A percentile compares a stretch with the other conserved stretches of the same genome.
Conservation (phyloP, 37 sponge, comb jelly and placozoan species). For the Amphimedon queenslandica region DNA sequence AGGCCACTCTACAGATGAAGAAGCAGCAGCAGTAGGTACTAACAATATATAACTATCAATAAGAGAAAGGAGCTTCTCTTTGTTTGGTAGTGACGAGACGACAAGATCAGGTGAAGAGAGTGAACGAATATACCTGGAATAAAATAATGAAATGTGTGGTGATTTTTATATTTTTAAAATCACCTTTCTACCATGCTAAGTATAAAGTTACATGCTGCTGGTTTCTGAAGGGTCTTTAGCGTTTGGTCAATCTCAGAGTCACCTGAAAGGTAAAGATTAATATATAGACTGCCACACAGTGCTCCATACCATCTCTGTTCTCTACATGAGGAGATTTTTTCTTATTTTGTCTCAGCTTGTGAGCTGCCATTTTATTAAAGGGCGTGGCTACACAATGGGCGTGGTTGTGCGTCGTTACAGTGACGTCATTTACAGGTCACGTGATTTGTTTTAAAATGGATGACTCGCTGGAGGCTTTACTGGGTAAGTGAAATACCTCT, state of each 20-base stretch:
- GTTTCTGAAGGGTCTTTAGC: conserved; percentile 29
- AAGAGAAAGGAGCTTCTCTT: conserved; percentile 23
- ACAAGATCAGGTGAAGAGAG: not conserved
- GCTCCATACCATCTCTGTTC: too few species aligned
- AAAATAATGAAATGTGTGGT: not conserved
- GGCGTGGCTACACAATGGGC: too few species aligned
- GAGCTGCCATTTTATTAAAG: too few species aligned
- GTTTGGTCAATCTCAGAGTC: conserved; percentile 8
- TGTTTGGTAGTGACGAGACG: conserved; percentile 12
- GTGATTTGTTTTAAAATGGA: conserved; percentile 36
- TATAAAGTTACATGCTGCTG: conserved; percentile 40
- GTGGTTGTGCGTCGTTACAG: too few species aligned
- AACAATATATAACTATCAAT: conserved; percentile 30
- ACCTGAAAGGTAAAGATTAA: too few species aligned
- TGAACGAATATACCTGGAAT: not conserved
- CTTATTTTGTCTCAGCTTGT: too few species aligned
- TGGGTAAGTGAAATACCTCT: conserved; percentile 39
- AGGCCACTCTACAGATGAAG: not conserved
- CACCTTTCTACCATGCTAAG: conserved; percentile 41
- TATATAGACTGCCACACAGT: too few species aligned
- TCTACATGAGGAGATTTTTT: too few species aligned
- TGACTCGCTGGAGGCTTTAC: conserved; percentile 56
- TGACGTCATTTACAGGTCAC: not conserved
- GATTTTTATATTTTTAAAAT: not conserved
- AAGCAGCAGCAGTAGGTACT: not conserved